Percentiles rank a stretch among this genome's conserved stretches.
phyloP scores from a whole-genome alignment of 2,113 vertebrate genomes.

The Takifugu flavidus region DNA sequence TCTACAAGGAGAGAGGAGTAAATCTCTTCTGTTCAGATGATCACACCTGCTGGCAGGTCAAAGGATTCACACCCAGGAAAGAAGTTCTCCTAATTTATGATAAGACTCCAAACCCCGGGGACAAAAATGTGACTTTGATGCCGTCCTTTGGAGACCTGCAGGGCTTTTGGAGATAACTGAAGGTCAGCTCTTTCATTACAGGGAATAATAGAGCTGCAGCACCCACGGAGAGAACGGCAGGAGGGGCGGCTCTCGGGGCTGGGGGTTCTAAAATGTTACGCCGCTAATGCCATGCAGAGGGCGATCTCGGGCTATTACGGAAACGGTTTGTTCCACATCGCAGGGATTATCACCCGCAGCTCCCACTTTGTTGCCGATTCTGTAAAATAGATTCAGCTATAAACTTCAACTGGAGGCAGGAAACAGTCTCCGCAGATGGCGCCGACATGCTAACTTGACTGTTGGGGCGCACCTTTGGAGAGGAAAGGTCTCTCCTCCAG shows the following conservation, averaged over 20 bases:
- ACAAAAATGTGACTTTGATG: conserved; percentile 35
- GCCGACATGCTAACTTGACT: too few relatives aligned
- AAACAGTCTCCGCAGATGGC: too few relatives aligned
- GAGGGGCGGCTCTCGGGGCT: conserved; percentile 12
- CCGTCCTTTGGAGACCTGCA: conserved; percentile 14
- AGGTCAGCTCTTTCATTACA: conserved; percentile 62
- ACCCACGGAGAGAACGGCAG: conserved; percentile 3
- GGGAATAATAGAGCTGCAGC: conserved; percentile 57
- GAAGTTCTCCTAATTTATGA: conserved; percentile 18
- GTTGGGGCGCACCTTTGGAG: too few relatives aligned
- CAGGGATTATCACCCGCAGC: conserved; percentile 31
- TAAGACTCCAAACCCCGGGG: conserved; percentile 32
- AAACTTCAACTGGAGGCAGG: not conserved
- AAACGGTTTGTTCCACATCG: conserved; percentile 31
- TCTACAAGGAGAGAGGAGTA: conserved; percentile 67
- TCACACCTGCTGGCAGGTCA: too few relatives aligned
- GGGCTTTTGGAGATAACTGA: conserved; percentile 47
- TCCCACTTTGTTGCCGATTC: conserved; percentile 25
- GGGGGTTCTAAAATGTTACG: conserved; percentile 42
- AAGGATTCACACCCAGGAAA: not conserved
- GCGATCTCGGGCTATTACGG: conserved; percentile 43
- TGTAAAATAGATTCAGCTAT: not conserved
- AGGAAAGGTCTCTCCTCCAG: not conserved
- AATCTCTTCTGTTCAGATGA: not conserved
- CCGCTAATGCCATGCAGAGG: conserved; percentile 36